These are phyloP conservation scores for Hirudo medicinalis DNA, from an alignment of 1,140 invertebrate genomes.

Conservation along the genomic window DNA sequence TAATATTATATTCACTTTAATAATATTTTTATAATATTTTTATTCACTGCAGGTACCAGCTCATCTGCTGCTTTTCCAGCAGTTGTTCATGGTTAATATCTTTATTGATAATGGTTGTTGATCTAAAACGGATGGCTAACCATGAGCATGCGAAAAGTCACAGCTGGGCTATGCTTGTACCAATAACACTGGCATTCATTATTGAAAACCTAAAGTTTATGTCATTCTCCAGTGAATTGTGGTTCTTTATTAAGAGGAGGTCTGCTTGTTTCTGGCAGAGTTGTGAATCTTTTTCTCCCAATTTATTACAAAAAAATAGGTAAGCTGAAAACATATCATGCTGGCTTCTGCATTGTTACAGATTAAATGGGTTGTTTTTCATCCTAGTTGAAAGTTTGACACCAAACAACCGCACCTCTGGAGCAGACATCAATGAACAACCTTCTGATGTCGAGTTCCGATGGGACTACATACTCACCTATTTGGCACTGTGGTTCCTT, in stretches of 20 bases:
- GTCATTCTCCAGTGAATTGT: conserved; percentile 42
- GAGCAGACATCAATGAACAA: background rate
- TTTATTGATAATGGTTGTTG: conserved; percentile 59
- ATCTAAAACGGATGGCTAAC: conserved; percentile 65
- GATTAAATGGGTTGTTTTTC: conserved; percentile 9
- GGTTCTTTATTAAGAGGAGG: conserved; percentile 36
- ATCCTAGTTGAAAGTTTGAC: conserved; percentile 63
- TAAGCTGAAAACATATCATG: conserved; percentile 27
- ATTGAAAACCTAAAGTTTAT: conserved; percentile 72
- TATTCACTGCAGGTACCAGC: conserved; percentile 18
- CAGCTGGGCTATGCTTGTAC: conserved; percentile 73
- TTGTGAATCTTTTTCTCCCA: conserved; percentile 83
- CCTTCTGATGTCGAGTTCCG: conserved; percentile 47
- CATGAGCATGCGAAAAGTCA: conserved; percentile 74
- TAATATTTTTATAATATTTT: no score
- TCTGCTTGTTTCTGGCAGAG: conserved; percentile 61
- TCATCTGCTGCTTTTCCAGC: conserved; percentile 28
- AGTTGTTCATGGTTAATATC: conserved; percentile 62
- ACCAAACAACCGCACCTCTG: conserved; percentile 1
- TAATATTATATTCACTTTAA: no score
- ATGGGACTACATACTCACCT: conserved; percentile 77
- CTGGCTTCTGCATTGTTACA: no score
- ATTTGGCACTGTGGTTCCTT: conserved; percentile 73
- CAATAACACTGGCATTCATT: conserved; percentile 75
- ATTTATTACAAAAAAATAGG: conserved; percentile 80